These are phyloP conservation scores for Procambarus clarkii DNA, from an alignment of 1,140 invertebrate species.

Conservation along the genomic window DNA sequence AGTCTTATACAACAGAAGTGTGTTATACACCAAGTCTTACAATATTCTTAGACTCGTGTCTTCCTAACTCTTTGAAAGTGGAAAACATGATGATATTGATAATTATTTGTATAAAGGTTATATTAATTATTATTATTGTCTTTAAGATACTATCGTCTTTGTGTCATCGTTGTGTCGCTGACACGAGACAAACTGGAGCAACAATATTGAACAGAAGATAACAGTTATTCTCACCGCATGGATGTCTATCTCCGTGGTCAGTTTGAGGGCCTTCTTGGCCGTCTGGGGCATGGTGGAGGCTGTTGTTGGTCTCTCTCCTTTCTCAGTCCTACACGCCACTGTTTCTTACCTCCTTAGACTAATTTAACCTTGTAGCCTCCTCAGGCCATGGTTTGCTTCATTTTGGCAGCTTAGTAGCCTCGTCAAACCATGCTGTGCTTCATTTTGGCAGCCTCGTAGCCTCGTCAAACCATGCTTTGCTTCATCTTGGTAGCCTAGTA, in stretches of 20 bases:
- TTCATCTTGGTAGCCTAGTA: too few relatives aligned
- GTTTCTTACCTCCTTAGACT: not conserved
- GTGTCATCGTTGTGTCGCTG: not conserved
- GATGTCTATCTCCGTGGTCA: constrained; percentile 68
- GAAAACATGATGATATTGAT: too few relatives aligned
- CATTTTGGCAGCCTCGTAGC: too few relatives aligned
- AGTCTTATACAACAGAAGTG: constrained; percentile 6
- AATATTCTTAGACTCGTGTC: not conserved
- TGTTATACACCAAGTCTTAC: not conserved
- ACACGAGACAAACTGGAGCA: too few relatives aligned
- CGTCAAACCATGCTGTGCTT: too few relatives aligned
- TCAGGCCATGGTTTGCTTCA: not conserved
- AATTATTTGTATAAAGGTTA: too few relatives aligned
- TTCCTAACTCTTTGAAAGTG: too few relatives aligned
- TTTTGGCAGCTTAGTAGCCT: too few relatives aligned
- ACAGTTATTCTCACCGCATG: constrained; percentile 63
- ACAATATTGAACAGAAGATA: too few relatives aligned
- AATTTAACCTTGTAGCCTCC: not conserved
- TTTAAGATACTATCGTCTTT: not conserved
- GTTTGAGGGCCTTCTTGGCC: constrained; percentile 68
- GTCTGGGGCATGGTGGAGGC: constrained; percentile 58
- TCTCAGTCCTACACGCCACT: not conserved
- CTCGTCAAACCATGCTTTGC: too few relatives aligned
- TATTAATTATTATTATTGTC: too few relatives aligned
- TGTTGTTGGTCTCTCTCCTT: not conserved